Evolutionary conservation across 2,888 invertebrate genomes (phyloP), one percentile per base, ranked within the genome.

Genomic region (Ochropacha duplaris): DNA sequence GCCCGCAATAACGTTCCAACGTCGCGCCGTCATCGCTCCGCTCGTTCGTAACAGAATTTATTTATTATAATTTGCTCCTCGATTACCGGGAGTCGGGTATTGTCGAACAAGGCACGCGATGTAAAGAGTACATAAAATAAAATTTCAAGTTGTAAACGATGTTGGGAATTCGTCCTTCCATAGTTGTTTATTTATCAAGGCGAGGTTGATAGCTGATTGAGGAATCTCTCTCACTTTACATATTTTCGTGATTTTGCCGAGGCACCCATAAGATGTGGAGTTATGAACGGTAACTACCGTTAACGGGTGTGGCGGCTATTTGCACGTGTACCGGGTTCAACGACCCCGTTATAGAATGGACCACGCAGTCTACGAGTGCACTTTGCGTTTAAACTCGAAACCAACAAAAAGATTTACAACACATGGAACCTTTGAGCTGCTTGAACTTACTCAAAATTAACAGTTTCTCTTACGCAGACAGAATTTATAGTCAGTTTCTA

Each of bases 281-380:
- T 75, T 79, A 83, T 77, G 72, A 78, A 71, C 76, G 75, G 69
- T 69, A 67, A 72, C 76, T 82, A 77, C 87, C 87, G 87, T 87
- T 88, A 36, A 84, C 70, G 81, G 84, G 85, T 79, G 85, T 76
- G 86, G 73, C 77, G 68, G 69, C 75, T 76, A 79, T 83, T 84
- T 74, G 86, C 83, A 84, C 84, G 83, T 86, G 84, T 76, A 68
- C 64, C 59, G 72, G 75, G 85, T 81, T 61, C 84, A 86, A 83
- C 77, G 86, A 85, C 84, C 87, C 71, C 77, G 66, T 57, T 56
- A 63, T 60, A 68, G 69, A 73, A 73, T 73, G 68, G 76, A 74
- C 78, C 75, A 75, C 73, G 77, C 76, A 54, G 44, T 54, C 34
- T 57, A 55, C 19, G 19, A 55, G 55, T 49, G 44, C 36, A n/a